Evolutionary conservation across 2,797 vertebrate species (phyloP).

Genomic region (Epinephelus awoara): DNA sequence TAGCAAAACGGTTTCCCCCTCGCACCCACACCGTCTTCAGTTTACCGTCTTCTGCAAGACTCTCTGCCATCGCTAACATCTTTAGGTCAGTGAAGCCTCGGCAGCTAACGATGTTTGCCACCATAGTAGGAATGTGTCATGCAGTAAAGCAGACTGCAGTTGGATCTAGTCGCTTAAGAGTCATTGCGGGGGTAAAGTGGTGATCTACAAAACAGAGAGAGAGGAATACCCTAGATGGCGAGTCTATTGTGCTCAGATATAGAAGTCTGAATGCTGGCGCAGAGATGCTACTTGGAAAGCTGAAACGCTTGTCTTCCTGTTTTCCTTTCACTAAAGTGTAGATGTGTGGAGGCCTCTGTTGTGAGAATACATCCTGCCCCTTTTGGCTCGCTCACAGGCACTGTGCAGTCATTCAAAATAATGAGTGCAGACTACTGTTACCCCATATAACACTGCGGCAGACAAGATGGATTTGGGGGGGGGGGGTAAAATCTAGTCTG

Average conservation of each 20-base stretch:
- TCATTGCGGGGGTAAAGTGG: constrained; percentile 61
- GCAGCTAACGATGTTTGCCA: constrained; percentile 61
- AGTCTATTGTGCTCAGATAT: constrained; percentile 57
- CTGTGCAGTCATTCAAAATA: constrained; percentile 76
- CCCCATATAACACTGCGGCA: constrained; percentile 53
- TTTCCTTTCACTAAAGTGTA: constrained; percentile 70
- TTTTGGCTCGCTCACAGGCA: constrained; percentile 58
- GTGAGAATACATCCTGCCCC: constrained; percentile 65
- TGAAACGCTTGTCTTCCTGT: constrained; percentile 64
- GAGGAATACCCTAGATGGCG: constrained; percentile 55
- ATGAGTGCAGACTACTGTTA: constrained; percentile 68
- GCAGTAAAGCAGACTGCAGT: constrained; percentile 48
- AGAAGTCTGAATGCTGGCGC: constrained; percentile 48
- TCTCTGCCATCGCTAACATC: constrained; percentile 57
- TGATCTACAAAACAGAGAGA: constrained; percentile 54
- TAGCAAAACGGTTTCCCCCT: constrained; percentile 42
- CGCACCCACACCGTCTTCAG: constrained; percentile 35
- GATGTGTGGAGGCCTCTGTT: constrained; percentile 68
- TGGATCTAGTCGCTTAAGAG: constrained; percentile 46
- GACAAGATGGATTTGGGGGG: constrained; percentile 27
- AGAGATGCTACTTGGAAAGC: constrained; percentile 61
- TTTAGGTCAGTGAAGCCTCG: constrained; percentile 65
- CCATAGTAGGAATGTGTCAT: constrained; percentile 59
- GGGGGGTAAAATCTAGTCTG: constrained; percentile 38
- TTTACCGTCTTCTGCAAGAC: constrained; percentile 49